A percentile compares a stretch with the other conserved stretches of the same genome.
Evolutionary conservation across 37 sponge, comb jelly and placozoan species (phyloP).

Genomic region (Hexactinellida sp.): DNA sequence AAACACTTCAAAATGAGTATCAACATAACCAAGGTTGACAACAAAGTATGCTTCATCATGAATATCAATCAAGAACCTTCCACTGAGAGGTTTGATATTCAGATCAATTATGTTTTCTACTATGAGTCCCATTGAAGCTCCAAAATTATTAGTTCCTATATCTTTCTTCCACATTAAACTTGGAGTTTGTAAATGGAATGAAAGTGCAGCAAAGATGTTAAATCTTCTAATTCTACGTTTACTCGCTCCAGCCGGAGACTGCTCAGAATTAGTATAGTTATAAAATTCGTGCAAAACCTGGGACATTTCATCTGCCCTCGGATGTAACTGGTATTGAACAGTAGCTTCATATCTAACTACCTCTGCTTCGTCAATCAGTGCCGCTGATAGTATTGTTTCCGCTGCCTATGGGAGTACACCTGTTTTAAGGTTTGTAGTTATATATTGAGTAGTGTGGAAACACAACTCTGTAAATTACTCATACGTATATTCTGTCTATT

Average conservation of each 20-base stretch:
- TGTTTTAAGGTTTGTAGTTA: too few species aligned
- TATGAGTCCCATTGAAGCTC: neutral
- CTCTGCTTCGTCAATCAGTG: neutral
- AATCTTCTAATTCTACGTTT: neutral
- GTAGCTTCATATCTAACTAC: neutral
- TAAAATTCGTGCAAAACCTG: neutral
- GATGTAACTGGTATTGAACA: neutral
- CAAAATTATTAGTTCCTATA: neutral
- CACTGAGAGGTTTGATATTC: neutral
- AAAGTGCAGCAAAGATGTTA: neutral
- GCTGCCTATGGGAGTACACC: too few species aligned
- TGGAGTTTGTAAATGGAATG: neutral
- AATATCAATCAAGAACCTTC: neutral
- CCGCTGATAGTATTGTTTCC: neutral
- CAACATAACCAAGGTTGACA: neutral
- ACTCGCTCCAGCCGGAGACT: neutral
- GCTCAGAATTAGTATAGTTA: neutral
- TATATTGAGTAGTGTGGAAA: too few species aligned
- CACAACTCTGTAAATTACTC: too few species aligned
- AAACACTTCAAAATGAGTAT: neutral
- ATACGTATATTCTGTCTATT: too few species aligned
- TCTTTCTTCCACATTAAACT: neutral
- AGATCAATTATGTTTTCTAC: neutral
- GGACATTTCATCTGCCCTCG: neutral
- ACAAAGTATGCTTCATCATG: neutral